A percentile compares a stretch with the other conserved stretches of the same genome.
Conservation (phyloP, 1,140 invertebrate genomes). For the Cyclina sinensis region DNA sequence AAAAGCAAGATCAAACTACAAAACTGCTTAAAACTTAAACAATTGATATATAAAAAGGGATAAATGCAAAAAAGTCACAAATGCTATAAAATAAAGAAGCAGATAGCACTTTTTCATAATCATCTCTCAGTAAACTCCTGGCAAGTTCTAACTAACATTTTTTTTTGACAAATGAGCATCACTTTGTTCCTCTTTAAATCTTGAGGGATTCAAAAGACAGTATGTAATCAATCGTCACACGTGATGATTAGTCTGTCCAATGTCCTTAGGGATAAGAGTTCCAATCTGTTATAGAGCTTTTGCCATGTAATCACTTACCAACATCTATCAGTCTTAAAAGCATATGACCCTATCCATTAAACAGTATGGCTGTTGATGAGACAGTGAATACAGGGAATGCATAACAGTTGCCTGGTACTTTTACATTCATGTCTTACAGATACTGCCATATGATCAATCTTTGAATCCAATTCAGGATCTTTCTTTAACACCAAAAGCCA, state of each 20-base stretch:
- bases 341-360: not conserved
- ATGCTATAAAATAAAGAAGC: no score
- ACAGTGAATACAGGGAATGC: not conserved
- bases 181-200: not conserved
- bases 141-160: no score
- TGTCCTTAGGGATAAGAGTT: not conserved
- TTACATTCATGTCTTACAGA: not conserved
- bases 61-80: no score
- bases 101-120: no score
- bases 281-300: constrained; percentile 13
- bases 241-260: not conserved
- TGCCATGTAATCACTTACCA: not conserved
- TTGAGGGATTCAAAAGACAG: not conserved
- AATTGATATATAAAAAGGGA: no score
- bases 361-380: not conserved
- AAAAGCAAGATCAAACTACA: no score
- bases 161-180: no score
- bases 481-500: no score
- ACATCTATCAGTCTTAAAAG: constrained; percentile 6
- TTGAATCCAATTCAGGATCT: no score
- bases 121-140: no score
- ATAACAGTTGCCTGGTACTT: not conserved
- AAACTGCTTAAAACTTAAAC: no score
- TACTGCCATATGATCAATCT: no score
- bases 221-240: not conserved